A percentile compares a stretch with the other conserved stretches of the same genome.
phyloP scores from a whole-genome alignment of 1,140 invertebrate species.

The Apocrypta bakeri region DNA sequence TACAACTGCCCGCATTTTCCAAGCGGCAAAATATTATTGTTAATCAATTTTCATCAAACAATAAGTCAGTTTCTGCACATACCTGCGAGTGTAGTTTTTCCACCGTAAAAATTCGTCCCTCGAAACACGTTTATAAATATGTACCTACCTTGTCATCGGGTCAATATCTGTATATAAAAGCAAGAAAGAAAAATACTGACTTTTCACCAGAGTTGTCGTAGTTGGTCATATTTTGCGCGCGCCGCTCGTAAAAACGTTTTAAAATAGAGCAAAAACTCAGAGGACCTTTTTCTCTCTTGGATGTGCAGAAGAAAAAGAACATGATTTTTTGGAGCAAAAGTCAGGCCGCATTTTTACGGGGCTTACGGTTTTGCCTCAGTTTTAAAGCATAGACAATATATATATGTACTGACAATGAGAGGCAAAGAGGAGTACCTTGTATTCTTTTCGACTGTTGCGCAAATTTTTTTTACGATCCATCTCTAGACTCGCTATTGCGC shows the following conservation, averaged over 20 bases:
- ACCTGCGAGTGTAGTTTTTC: background rate
- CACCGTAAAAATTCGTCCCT: conserved; percentile 2
- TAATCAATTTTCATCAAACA: conserved; percentile 44
- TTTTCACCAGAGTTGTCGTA: conserved; percentile 49
- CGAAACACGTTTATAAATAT: background rate
- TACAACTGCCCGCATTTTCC: too few relatives aligned
- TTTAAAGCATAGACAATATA: too few relatives aligned
- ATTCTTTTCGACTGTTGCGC: too few relatives aligned
- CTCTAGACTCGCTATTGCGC: too few relatives aligned
- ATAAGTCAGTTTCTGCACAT: conserved; percentile 32
- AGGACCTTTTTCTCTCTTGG: conserved; percentile 22
- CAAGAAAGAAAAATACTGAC: background rate
- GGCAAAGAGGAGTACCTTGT: too few relatives aligned
- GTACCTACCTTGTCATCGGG: background rate
- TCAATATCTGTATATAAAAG: conserved; percentile 13
- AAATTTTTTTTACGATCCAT: too few relatives aligned
- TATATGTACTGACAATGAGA: too few relatives aligned
- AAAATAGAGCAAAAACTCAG: conserved; percentile 63
- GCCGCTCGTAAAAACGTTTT: conserved; percentile 60
- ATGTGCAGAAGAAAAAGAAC: background rate
- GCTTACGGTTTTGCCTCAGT: conserved; percentile 21
- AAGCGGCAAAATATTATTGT: conserved; percentile 1
- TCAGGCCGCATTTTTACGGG: background rate
- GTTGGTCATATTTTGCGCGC: conserved; percentile 45
- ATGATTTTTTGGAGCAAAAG: conserved; percentile 7